A percentile compares a stretch with the other conserved stretches of the same genome.
These are phyloP conservation scores for Aselliscus stoliczkanus DNA, from an alignment of 2,797 vertebrate genomes.

Conservation along the genomic window DNA sequence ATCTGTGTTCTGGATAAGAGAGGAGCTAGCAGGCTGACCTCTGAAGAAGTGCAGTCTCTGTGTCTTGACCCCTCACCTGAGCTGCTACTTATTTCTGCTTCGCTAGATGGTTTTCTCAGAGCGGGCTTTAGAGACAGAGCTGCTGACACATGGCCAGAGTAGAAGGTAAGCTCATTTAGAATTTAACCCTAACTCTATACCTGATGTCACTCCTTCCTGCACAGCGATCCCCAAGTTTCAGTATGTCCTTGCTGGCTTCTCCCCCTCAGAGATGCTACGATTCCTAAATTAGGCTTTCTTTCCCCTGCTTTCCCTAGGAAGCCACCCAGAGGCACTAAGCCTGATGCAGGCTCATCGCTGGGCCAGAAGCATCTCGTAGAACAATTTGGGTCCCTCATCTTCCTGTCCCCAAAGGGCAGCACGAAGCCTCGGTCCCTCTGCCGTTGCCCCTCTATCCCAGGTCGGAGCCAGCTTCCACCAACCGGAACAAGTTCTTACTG, in stretches of 20 bases:
- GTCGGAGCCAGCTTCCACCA: not conserved
- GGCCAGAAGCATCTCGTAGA: not conserved
- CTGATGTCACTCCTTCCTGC: not conserved
- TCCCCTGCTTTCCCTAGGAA: not conserved
- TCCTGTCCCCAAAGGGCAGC: not conserved
- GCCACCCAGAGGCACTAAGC: not conserved
- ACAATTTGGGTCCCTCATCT: rapidly evolving
- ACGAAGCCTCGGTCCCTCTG: rapidly evolving
- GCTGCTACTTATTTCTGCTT: not conserved
- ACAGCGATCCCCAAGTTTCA: not conserved
- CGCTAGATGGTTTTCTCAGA: not conserved
- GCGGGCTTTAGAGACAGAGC: not conserved
- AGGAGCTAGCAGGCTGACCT: not conserved
- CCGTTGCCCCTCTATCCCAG: not conserved
- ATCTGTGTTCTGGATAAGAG: not conserved
- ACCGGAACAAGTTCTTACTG: not conserved
- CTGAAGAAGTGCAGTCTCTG: not conserved
- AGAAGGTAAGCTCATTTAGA: not conserved
- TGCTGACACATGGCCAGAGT: not conserved
- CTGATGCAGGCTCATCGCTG: not conserved
- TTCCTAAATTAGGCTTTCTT: not conserved
- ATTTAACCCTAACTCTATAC: not conserved
- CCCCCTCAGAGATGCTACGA: not conserved
- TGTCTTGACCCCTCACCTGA: not conserved
- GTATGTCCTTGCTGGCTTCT: not conserved